These are phyloP conservation scores for Camponotus pennsylvanicus DNA, from an alignment of 1,140 invertebrate genomes.

Conservation along the genomic window DNA sequence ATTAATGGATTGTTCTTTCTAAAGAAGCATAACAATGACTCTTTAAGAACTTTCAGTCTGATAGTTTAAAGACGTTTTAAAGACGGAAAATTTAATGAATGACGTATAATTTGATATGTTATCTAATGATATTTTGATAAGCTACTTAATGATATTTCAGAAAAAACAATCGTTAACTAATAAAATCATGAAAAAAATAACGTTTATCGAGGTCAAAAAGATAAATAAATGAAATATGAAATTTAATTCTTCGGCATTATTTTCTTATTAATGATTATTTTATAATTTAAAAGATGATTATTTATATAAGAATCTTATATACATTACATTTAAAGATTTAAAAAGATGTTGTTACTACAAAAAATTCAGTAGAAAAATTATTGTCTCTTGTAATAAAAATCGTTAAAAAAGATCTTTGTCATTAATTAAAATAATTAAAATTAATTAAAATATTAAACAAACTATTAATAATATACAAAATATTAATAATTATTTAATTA, in stretches of 20 bases:
- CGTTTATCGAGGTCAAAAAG: not conserved
- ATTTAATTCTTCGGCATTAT: not conserved
- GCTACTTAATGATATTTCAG: not conserved
- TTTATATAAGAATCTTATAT: not conserved
- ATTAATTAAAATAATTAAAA: not conserved
- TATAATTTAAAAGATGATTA: not conserved
- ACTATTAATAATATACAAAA: too few species aligned
- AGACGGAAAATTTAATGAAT: not conserved
- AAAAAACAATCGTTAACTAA: slow-evolving; percentile 32
- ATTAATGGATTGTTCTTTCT: not conserved
- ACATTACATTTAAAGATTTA: not conserved
- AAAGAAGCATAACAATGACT: not conserved
- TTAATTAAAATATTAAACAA: not conserved
- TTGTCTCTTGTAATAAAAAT: too few species aligned
- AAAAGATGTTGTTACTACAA: not conserved
- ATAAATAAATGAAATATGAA: not conserved
- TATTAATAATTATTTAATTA: not conserved
- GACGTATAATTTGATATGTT: not conserved
- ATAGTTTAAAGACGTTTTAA: not conserved
- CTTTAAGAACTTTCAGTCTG: not conserved
- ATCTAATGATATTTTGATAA: not conserved
- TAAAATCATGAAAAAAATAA: not conserved
- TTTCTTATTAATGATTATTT: not conserved
- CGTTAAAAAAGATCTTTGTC: too few species aligned
- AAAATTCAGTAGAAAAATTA: not conserved